Evolutionary conservation across 2,888 invertebrate species (phyloP), one percentile per base, ranked within the genome.

Genomic region (Suillia variegata): DNA sequence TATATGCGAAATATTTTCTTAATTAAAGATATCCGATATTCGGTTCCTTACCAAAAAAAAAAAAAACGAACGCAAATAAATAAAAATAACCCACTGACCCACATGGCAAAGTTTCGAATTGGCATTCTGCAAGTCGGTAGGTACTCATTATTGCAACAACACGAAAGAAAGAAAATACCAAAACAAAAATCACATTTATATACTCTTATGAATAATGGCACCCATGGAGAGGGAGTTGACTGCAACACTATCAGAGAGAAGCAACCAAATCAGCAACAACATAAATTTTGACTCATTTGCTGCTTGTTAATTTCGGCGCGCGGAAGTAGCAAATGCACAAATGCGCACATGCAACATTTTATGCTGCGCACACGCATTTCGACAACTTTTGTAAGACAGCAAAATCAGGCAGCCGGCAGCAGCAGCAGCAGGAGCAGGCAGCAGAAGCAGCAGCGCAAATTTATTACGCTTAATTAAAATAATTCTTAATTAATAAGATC

Each of bases 391-490:
- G 26, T 21, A 21, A 20, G 21, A n/a, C 15, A 24, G 12, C 45
- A 54, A 42, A n/a, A 6, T 17, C 6, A 22, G n/a, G n/a, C n/a
- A n/a, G n/a, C n/a, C 42, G 17, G n/a, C 31, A n/a, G 51, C 26
- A 26, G 21, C 48, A 6, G 48, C 48, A 20, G 48, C 47, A 47
- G 20, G 10, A 15, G 47, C 20, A 12, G 15, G 20, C 17, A 47
- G n/a, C n/a, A n/a, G n/a, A n/a, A n/a, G n/a, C n/a, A n/a, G n/a
- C n/a, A n/a, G n/a, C n/a, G n/a, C n/a, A n/a, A 80, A 81, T 81
- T 80, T 80, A 80, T 81, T 79, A 76, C 79, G n/a, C 71, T 79
- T 80, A 81, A 81, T 81, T 81, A 81, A 81, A 80, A 80, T 81
- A 80, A 80, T 81, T 78, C 80, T 78, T 81, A 81, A 81, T 81